Conservation (phyloP, 23 tunicate species). For the Styela clava region DNA sequence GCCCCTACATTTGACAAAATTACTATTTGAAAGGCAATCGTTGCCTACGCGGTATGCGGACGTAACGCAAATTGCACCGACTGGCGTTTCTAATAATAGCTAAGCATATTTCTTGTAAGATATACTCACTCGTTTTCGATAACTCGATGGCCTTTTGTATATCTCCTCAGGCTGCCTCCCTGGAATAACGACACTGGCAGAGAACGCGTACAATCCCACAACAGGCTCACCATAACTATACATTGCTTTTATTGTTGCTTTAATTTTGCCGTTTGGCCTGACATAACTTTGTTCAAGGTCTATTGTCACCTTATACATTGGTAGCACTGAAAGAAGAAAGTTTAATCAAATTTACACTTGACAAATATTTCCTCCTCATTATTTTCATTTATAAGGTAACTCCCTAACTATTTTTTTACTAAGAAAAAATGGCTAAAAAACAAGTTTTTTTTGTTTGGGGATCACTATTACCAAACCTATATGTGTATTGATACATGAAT, state of each 20-base stretch:
- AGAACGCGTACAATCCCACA: not conserved
- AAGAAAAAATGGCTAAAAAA: too few relatives aligned
- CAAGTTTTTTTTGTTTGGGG: too few relatives aligned
- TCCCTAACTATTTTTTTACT: too few relatives aligned
- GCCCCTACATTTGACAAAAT: too few relatives aligned
- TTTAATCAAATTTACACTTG: not conserved
- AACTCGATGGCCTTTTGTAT: not conserved
- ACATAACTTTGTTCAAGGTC: not conserved
- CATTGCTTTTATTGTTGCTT: not conserved
- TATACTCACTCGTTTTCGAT: not conserved
- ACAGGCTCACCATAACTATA: constrained; percentile 6
- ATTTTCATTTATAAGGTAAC: too few relatives aligned
- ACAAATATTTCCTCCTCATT: not conserved
- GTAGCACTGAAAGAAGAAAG: not conserved
- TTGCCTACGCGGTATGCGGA: too few relatives aligned
- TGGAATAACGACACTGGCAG: not conserved
- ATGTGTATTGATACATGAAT: too few relatives aligned
- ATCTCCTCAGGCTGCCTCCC: not conserved
- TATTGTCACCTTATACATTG: not conserved
- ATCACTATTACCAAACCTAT: too few relatives aligned
- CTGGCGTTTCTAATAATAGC: too few relatives aligned
- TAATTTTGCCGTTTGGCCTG: not conserved
- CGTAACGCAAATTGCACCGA: too few relatives aligned
- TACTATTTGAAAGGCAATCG: too few relatives aligned
- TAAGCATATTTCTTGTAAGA: too few relatives aligned